Base-by-base conservation (phyloP, 2,113 vertebrate genomes). In the Perca schrenkii region DNA sequence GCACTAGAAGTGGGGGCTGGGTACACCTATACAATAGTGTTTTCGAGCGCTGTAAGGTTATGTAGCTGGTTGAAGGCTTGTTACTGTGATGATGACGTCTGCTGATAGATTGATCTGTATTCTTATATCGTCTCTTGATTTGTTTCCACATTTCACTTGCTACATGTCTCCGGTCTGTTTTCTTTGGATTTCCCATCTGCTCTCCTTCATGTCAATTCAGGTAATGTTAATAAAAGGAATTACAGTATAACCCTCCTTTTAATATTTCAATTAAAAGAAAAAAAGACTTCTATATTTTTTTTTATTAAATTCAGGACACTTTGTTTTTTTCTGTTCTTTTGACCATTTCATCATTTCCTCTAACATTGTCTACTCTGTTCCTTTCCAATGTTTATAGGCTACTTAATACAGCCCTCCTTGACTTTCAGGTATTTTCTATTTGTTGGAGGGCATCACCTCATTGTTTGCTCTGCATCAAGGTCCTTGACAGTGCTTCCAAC, bases 101-200 rank as follows among this genome's bases (percentile, higher is more conserved):
- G 36, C 36, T 36, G 36, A 36, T 36, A 8, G 36, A 36, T 7
- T 36, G 36, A 36, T 80, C 50, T 49, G n/a, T 54, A 6, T 40
- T 64, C 25, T 74, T 16, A 46, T 49, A 74, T 71, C 19, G 19
- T 71, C 28, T 70, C 52, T 58, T 74, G 36, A 75, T 75, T 40
- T 61, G 2, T 12, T 31, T 49, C 40, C 58, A 72, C 36, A 56
- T 43, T 3, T 78, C 52, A 72, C 25, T 43, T 69, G 12, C 60
- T 31, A 62, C 17, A 11, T 34, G 28, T 67, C 61, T 72, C 40
- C 43, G 34, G 25, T 77, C 28, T 57, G 13, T 56, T 2, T 4
- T 72, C 4, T 66, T 3, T 67, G 14, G 31, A 31, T 67, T 71
- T 72, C n/a, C 43, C 3, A 19, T 69, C 46, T 3, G 50, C 21